These are phyloP conservation scores for Exocentrus adspersus DNA, from an alignment of 2,888 invertebrate genomes.

Conservation along the genomic window DNA sequence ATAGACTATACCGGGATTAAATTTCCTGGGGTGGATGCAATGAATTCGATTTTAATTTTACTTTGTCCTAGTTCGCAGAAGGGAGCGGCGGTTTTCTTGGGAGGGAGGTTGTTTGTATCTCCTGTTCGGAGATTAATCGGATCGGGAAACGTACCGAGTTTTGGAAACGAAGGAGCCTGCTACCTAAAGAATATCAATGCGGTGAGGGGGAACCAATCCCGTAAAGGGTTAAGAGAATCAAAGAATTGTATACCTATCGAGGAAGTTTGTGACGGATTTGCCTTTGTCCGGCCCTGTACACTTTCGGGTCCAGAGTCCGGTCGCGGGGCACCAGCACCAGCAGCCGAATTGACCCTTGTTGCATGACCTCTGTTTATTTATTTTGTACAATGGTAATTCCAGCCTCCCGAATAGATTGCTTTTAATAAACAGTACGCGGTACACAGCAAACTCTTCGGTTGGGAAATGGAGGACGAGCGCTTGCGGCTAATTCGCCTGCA, in stretches of 20 bases:
- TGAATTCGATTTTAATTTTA: conserved; percentile 57
- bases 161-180: no score
- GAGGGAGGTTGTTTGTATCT: conserved; percentile 12
- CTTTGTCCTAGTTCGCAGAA: conserved; percentile 47
- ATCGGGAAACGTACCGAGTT: background rate
- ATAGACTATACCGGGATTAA: conserved; percentile 60
- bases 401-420: conserved; percentile 22
- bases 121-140: background rate
- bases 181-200: no score
- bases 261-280: background rate
- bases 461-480: conserved; percentile 39
- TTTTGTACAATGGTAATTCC: conserved; percentile 24
- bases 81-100: conserved; percentile 16
- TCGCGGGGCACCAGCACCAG: conserved; percentile 7
- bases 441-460: conserved; percentile 42
- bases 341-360: conserved; percentile 22
- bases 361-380: conserved; percentile 29
- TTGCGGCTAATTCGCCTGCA: conserved; percentile 17
- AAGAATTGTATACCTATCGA: background rate
- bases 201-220: no score
- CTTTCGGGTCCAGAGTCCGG: no score
- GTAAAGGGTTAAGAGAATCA: background rate
- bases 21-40: conserved; percentile 58
- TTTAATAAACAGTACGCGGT: conserved; percentile 32
- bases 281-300: no score